phyloP scores from a whole-genome alignment of 1,140 invertebrate species.

The Achatina immaculata region DNA sequence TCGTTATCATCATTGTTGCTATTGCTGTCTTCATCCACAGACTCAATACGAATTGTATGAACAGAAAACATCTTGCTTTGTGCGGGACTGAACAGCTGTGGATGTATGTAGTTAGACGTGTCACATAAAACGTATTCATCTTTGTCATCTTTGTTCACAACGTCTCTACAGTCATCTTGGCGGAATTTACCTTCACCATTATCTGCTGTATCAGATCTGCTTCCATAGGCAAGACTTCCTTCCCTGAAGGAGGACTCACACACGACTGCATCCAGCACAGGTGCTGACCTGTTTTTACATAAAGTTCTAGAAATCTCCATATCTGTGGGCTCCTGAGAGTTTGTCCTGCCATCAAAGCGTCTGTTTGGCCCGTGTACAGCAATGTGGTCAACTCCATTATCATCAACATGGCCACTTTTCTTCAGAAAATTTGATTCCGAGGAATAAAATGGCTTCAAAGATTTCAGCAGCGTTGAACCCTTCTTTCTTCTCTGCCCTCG shows the following conservation, averaged over 20 bases:
- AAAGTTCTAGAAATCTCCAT: not conserved
- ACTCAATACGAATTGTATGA: not conserved
- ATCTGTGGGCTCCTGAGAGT: not conserved
- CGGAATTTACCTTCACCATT: not conserved
- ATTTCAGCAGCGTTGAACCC: not conserved
- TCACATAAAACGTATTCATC: not conserved
- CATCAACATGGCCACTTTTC: not conserved
- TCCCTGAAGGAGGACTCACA: too few species aligned
- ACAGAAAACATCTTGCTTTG: conserved; percentile 15
- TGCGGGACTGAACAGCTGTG: not conserved
- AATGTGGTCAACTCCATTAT: not conserved
- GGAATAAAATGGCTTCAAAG: not conserved
- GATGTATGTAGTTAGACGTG: not conserved
- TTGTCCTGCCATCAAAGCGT: not conserved
- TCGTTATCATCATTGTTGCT: conserved; percentile 4
- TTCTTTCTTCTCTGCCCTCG: not conserved
- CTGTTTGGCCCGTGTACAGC: not conserved
- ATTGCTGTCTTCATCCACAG: conserved; percentile 13
- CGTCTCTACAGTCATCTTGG: not conserved
- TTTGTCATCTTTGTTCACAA: not conserved
- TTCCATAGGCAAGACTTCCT: too few species aligned
- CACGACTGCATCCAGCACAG: too few species aligned
- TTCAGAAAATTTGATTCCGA: conserved; percentile 5
- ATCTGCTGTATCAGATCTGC: not conserved
- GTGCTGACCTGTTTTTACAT: not conserved